Evolutionary conservation across 2,797 vertebrate species (phyloP).

Genomic region (Eospalax fontanierii): DNA sequence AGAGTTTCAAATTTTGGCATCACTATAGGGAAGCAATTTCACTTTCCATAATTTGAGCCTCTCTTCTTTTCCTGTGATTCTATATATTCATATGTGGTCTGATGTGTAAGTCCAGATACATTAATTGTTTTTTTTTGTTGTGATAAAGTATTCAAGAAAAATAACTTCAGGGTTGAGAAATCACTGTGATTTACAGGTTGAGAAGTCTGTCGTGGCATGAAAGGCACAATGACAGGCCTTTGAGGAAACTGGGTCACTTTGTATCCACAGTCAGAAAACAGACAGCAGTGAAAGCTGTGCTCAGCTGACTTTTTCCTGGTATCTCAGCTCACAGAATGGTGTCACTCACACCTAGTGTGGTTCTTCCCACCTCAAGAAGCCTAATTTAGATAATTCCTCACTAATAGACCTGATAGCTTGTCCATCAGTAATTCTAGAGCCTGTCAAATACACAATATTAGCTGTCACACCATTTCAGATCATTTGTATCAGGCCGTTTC

Average conservation of each 20-base stretch:
- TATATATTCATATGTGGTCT: not conserved
- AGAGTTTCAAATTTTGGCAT: not conserved
- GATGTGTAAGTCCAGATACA: not conserved
- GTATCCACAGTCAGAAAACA: not conserved
- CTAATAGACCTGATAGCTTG: not conserved
- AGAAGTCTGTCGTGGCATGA: too few relatives aligned
- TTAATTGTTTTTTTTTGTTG: not conserved
- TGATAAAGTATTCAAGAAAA: not conserved
- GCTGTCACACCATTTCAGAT: not conserved
- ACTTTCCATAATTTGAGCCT: not conserved
- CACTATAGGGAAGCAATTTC: not conserved
- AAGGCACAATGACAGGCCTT: too few relatives aligned
- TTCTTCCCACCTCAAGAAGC: not conserved
- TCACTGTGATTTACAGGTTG: not conserved
- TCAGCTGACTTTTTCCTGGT: not conserved
- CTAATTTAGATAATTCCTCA: not conserved
- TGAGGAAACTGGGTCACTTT: not conserved
- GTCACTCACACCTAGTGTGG: not conserved
- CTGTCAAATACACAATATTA: not conserved
- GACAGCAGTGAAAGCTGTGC: not conserved
- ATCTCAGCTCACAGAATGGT: not conserved
- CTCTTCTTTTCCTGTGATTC: not conserved
- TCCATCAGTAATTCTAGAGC: not conserved
- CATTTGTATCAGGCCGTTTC: not conserved
- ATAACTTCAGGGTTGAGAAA: not conserved